phyloP scores from a whole-genome alignment of 2,888 invertebrate genomes.

The Hypena proboscidalis region DNA sequence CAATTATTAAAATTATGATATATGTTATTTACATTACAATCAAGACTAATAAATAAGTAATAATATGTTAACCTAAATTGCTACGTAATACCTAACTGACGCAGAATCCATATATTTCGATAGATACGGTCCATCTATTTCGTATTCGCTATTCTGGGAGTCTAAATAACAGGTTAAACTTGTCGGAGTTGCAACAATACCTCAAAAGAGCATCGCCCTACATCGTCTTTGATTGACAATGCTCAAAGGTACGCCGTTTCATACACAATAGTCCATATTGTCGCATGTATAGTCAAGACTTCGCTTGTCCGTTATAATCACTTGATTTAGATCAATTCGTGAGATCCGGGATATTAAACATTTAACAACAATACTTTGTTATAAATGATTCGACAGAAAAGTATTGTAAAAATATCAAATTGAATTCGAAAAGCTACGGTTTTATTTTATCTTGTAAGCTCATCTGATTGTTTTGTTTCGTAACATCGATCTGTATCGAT shows the following conservation, averaged over 20 bases:
- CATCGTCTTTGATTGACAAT: constrained; percentile 56
- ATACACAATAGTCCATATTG: constrained; percentile 21
- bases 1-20: too few species aligned
- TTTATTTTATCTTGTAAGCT: too few species aligned
- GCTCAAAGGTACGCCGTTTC: constrained; percentile 43
- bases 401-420: constrained; percentile 58
- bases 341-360: constrained; percentile 57
- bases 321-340: constrained; percentile 62
- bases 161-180: constrained; percentile 53
- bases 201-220: constrained; percentile 57
- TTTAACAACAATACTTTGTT: constrained; percentile 61
- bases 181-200: constrained; percentile 46
- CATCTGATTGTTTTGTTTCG: too few species aligned
- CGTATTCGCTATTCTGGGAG: too few species aligned
- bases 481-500: not conserved
- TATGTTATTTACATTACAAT: too few species aligned
- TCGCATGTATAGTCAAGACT: constrained; percentile 28
- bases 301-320: constrained; percentile 66
- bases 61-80: too few species aligned
- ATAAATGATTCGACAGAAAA: constrained; percentile 44
- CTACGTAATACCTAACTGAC: too few species aligned
- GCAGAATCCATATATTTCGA: too few species aligned
- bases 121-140: too few species aligned
- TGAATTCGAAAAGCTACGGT: constrained; percentile 20
- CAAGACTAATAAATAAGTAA: too few species aligned